Evolutionary conservation across 2,113 vertebrate genomes (phyloP), one percentile per base, ranked within the genome.

Genomic region (Percopsis transmontana): DNA sequence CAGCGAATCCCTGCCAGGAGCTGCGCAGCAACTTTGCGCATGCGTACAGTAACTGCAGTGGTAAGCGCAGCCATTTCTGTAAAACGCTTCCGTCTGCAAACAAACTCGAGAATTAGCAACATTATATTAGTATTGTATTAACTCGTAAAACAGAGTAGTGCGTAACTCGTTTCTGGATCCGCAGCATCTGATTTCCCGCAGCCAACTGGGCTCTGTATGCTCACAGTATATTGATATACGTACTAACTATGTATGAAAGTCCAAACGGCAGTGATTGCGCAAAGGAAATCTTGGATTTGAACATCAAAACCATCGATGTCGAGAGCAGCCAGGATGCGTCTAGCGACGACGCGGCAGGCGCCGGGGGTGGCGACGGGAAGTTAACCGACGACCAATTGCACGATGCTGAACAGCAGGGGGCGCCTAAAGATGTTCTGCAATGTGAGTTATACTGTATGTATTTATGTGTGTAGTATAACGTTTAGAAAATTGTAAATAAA

Each of bases 11-110:
- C 70, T 38, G 50, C 56, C 18, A 57, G 71, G 76, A 85, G 76
- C 78, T 86, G 87, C 91, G 91, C 91, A 93, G 89, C 74, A 85
- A 89, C 85, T 50, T 87, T 93, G 91, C 91, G 92, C 92, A 92
- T 87, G 81, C 83, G 80, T 59, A 65, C 60, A 20, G 18, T 53
- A n/a, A n/a, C n/a, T n/a, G 66, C 71, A 66, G 56, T 78, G 81
- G 68, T 66, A 50, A 65, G 70, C 81, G 90, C 91, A 91, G 90
- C 92, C 92, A 91, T 92, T 89, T 91, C 76, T 76, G 76, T 58
- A 57, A 52, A 51, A 48, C 59, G 51, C 48, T 7, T 38, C 48
- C 58, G 21, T 42, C 72, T 58, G 55, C 66, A 18, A 40, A 1
- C 1, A 40, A 8, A 48, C 27, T 33, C 1, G n/a, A 41, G 47